A percentile compares a stretch with the other conserved stretches of the same genome.
Evolutionary conservation across 2,113 vertebrate species (phyloP).

Genomic region (Bambusicola thoracicus): DNA sequence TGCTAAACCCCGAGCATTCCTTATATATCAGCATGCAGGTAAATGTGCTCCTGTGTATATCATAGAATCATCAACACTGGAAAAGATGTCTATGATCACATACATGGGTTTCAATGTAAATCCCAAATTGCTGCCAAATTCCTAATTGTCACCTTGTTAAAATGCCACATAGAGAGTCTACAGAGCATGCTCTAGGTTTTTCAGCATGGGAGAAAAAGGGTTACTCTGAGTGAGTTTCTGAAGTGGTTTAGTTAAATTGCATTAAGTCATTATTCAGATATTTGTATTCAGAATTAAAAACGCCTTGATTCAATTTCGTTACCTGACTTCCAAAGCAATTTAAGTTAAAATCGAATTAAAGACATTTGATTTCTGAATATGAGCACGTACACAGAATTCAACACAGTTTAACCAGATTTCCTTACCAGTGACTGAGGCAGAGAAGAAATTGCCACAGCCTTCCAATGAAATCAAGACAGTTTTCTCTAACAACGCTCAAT

Average conservation of each 20-base stretch:
- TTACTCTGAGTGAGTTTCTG: background rate
- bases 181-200: background rate
- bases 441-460: background rate
- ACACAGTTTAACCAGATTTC: background rate
- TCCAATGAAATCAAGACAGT: background rate
- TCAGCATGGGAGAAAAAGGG: background rate
- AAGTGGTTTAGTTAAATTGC: background rate
- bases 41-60: background rate
- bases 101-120: background rate
- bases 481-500: background rate
- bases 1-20: rapidly evolving
- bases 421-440: background rate
- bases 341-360: constrained; percentile 28
- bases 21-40: background rate
- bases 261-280: background rate
- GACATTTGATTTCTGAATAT: constrained; percentile 24
- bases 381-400: background rate
- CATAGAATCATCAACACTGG: too few species aligned
- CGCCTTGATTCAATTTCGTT: constrained; percentile 10
- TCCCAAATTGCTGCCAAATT: background rate
- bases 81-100: too few species aligned
- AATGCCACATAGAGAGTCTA: background rate
- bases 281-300: constrained; percentile 2
- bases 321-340: background rate
- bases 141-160: rapidly evolving